Evolutionary conservation across 2,113 vertebrate genomes (phyloP), one percentile per base, ranked within the genome.

Genomic region (Oryzias javanicus): DNA sequence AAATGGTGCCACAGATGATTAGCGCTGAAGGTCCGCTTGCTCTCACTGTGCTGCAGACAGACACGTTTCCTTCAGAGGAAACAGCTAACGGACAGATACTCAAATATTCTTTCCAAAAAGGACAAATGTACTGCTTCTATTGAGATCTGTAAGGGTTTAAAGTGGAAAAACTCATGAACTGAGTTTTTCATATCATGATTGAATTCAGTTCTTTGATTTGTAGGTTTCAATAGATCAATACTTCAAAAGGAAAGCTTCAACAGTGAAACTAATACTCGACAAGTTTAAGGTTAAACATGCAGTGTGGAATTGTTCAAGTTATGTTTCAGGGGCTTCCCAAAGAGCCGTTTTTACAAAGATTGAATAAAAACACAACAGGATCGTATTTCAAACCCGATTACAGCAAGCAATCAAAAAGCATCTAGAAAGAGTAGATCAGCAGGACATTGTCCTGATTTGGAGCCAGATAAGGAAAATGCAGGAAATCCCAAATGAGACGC

Each of bases 401-500:
- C 29, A 18, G 18, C 44, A 6, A 17, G 55, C 55, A 20, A 42
- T 57, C 55, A 10, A 1, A 24, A 8, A 6, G 16, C 14, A 6
- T 35, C 22, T 4, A 14, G 15, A 55, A 49, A 55, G 44, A 60
- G 66, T 46, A 66, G 46, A 25, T 60, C 14, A 6, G 46, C 54
- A 52, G 22, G 48, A 67, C 55, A 25, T 49, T 6, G 60, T 69
- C 59, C 77, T 45, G 71, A 3, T 66, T 78, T 63, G 56, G 16
- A 74, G 73, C 57, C 51, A 3, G 13, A 66, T 63, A 52, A n/a
- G 4, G 16, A 60, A 55, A 35, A 54, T 0, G 44, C 81, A 73
- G 82, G 69, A 82, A 84, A 71, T 67, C 81, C 79, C 81, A 68
- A 67, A 80, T 54, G 12, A 40, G 70, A 80, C 55, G 67, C 71